Conservation (phyloP, 2,888 invertebrate genomes). For the Apodemia mormo region DNA sequence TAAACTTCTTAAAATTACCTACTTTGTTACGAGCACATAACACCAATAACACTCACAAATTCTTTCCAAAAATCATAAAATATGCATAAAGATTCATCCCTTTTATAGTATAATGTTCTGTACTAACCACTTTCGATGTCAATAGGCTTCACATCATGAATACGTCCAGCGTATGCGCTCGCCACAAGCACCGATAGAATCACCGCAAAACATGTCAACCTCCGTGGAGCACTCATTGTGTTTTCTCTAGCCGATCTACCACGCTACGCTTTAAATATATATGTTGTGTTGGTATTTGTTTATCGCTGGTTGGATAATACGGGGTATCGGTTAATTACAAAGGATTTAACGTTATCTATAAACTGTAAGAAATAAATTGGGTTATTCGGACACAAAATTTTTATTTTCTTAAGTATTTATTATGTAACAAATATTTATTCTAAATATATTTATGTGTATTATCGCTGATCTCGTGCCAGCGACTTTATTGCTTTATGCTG, state of each 20-base stretch:
- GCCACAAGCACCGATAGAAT: slow-evolving; percentile 6
- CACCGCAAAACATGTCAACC: slow-evolving; percentile 20
- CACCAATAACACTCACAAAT: too few species aligned
- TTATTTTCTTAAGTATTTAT: background rate
- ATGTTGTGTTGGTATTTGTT: slow-evolving; percentile 15
- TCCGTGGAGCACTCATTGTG: slow-evolving; percentile 19
- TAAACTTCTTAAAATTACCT: too few species aligned
- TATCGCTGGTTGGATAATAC: slow-evolving; percentile 25
- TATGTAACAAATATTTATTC: too few species aligned
- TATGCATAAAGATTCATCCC: too few species aligned
- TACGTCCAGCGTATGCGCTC: background rate
- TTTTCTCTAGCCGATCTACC: background rate
- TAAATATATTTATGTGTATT: too few species aligned
- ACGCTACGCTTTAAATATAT: slow-evolving; percentile 17
- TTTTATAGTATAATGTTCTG: background rate
- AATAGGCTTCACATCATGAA: background rate
- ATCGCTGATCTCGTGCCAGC: too few species aligned
- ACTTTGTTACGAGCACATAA: too few species aligned
- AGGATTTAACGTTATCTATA: background rate
- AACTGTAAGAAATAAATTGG: background rate
- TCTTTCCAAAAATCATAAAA: too few species aligned
- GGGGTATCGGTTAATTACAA: slow-evolving; percentile 9
- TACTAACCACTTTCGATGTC: slow-evolving; percentile 9
- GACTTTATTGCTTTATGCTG: too few species aligned
- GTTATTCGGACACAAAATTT: background rate